Base-by-base conservation (phyloP, 92 coral and sea anemone genomes). In the Porites divaricata region DNA sequence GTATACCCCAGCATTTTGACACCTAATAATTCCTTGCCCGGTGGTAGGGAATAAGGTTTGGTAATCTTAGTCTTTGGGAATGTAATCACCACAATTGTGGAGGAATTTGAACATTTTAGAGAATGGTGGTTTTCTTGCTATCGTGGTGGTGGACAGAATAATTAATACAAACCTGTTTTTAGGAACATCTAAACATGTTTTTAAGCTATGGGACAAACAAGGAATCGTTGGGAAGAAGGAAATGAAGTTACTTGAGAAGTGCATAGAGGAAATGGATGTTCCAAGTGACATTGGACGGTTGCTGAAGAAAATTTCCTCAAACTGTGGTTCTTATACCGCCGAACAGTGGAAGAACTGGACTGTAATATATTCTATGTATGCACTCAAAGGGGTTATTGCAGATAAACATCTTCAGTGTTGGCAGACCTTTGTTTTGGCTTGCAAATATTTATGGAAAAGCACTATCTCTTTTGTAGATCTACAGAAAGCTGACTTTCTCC, bases 341-440 rank as follows among this genome's bases (percentile, higher is more conserved):
- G 89, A 84, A 54, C 92, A 88, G 35, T 91, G 92, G 95, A 88
- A 91, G 58, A 84, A 89, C 79, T 92, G 95, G 95, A 92, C 92
- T 4, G 11, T 92, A n/a, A 52, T 83, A 12, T 91, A 87, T n/a
- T 88, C 94, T 56, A 19, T 88, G 70, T 91, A 50, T 74, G 63
- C 80, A n/a, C 85, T 88, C 16, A 91, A 91, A 66, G 94, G 76
- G 0, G 61, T 84, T 0, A 25, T 91, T 22, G 74, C 68, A 25
- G 87, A 83, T 17, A 63, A 87, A 35, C 95, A 92, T 66, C 58
- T 92, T 7, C 67, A 25, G 13, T 92, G 93, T 67, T 92, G 90
- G 95, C 92, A 88, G 56, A 72, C 88, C 0, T 91, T 88, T 80
- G 72, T 70, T 3, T 63, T 91, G 68, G 95, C 92, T 51, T 91